Evolutionary conservation across 2,113 vertebrate species (phyloP).

Genomic region (Microtus richardsoni): DNA sequence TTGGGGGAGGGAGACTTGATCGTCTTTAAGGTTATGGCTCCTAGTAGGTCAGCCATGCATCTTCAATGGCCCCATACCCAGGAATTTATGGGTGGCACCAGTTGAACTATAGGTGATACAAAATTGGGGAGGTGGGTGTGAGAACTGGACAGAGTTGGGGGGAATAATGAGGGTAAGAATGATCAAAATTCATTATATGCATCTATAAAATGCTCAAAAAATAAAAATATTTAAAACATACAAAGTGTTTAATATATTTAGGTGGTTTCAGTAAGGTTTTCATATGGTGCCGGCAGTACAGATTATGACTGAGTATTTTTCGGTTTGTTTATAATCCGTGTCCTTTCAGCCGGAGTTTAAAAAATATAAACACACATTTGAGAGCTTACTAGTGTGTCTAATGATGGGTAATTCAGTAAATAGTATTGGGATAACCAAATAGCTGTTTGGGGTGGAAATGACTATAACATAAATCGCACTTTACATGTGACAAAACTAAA

Average conservation of each 20-base stretch:
- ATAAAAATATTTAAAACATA: constrained; percentile 30
- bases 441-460: not conserved
- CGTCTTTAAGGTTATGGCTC: not conserved
- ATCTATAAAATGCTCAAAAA: not conserved
- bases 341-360: not conserved
- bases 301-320: not conserved
- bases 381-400: not conserved
- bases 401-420: not conserved
- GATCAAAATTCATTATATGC: not conserved
- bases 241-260: not conserved
- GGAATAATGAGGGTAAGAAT: not conserved
- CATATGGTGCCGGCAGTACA: not conserved
- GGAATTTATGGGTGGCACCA: not conserved
- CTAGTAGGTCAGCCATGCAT: not conserved
- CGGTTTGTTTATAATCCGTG: not conserved
- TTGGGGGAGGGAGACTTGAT: too few relatives aligned
- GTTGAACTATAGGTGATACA: not conserved
- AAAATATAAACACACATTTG: not conserved
- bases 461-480: not conserved
- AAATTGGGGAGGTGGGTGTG: not conserved
- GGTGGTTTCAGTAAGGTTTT: constrained; percentile 1
- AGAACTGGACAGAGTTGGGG: not conserved
- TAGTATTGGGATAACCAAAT: not conserved
- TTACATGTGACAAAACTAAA: constrained; percentile 18
- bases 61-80: not conserved